Evolutionary conservation across 2,113 vertebrate species (phyloP), one percentile per base, ranked within the genome.

Genomic region (Melanerpes aurifrons): DNA sequence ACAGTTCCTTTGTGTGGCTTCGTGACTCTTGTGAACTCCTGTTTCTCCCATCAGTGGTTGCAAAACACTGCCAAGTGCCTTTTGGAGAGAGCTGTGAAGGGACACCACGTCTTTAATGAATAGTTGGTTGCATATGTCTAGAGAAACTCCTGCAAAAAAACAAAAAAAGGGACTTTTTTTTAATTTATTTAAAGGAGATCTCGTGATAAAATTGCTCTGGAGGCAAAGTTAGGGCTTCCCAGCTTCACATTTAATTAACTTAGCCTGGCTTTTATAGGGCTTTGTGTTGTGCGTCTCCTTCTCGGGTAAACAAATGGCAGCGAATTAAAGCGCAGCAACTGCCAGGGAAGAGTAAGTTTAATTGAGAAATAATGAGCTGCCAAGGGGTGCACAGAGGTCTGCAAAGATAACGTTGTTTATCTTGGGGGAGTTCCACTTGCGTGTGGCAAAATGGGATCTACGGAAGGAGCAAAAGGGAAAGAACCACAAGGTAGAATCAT

Each of bases 331-430:
- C 81, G 93, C 72, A 94, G 95, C 92, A 96, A 97, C 96, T 97
- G 97, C 97, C 97, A 98, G 95, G 84, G 45, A 97, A 79, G 72
- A 96, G 97, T 97, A 97, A 97, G 97, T 98, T 97, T 97, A 98
- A 98, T 97, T 97, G 97, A 97, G 97, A 97, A 97, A 97, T 97
- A 98, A 98, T 96, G 96, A 98, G 97, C 97, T 98, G 96, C 97
- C 96, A 94, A 72, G 77, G 96, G 97, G 95, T 94, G 90, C 95
- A 7, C 26, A 81, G 92, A 92, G 95, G 85, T 96, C 95, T 97
- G 95, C 86, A 91, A 82, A 97, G 96, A 98, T 97, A 97, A 97
- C 24, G 82, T 94, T 97, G 91, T 97, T 97, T 97, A 92, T 97
- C 93, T 96, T 98, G 97, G 96, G 96, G 95, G 92, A 78, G 90